Evolutionary conservation across 1,140 invertebrate species (phyloP), one percentile per base, ranked within the genome.

Genomic region (Globodera rostochiensis): DNA sequence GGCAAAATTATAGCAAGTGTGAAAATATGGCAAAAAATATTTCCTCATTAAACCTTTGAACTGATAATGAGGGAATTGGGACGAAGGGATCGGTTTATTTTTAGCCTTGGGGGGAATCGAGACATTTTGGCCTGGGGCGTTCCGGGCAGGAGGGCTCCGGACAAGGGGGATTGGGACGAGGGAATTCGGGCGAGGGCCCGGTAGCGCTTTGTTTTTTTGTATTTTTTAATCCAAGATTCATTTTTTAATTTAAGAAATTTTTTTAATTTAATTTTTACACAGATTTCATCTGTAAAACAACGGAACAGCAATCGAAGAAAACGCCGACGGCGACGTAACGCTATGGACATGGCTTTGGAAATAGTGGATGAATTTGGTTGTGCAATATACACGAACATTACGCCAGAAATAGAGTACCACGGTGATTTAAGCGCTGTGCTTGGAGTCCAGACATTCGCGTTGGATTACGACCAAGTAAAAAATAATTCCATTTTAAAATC

Each of bases 361-460:
- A 86, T 87, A 25, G 83, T 87, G 13, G 86, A 87, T 49, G 87
- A 88, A 76, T 88, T 88, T 69, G 86, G 86, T 4, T 87, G 86
- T 76, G 80, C 87, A 5, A 36, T 77, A 15, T 88, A 73, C 60
- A 86, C 86, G 19, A 53, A 80, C 25, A 74, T 87, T 13, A 66
- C 88, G 57, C 86, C 86, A 19, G 77, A 87, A 70, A 80, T 87
- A 4, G 47, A 77, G 21, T 87, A 87, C 78, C 9, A 21, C 6
- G 83, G 74, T 8, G 86, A 87, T 74, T 76, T 87, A 36, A 25
- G 49, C n/a, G 86, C 84, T 9, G 84, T 81, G 47, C 70, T 87
- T 15, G 74, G 45, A 36, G 83, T 80, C 0, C 80, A 88, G 66
- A 85, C 86, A 64, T 87, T 87, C 76, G 85, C 86, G 47, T 73